Conservation (phyloP, 1,140 invertebrate genomes). For the Psix sp. region DNA sequence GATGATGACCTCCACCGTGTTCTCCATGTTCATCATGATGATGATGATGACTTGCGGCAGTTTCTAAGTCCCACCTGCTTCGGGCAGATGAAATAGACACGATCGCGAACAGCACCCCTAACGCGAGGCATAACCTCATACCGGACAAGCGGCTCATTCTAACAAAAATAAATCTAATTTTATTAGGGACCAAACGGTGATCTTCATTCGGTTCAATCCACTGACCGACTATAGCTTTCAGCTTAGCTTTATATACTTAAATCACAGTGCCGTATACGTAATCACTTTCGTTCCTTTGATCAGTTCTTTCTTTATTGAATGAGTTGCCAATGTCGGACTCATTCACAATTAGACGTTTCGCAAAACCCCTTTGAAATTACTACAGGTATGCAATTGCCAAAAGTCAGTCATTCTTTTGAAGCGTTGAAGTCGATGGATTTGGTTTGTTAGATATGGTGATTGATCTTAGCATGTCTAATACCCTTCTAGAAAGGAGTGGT, state of each 20-base stretch:
- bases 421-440: conserved; percentile 16
- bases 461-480: conserved; percentile 1
- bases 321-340: conserved; percentile 24
- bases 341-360: conserved; percentile 58
- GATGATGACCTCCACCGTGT: conserved; percentile 34
- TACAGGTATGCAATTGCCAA: conserved; percentile 24
- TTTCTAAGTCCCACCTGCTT: conserved; percentile 47
- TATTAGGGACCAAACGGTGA: conserved; percentile 6
- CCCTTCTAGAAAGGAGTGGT: background rate
- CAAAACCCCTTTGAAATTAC: conserved; percentile 54
- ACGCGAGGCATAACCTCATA: conserved; percentile 51
- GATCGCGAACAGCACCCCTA: conserved; percentile 38
- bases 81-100: conserved; percentile 24
- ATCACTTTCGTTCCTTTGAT: conserved; percentile 61
- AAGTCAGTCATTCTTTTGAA: conserved; percentile 21
- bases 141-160: conserved; percentile 35
- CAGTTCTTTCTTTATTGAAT: conserved; percentile 50
- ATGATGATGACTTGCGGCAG: conserved; percentile 54
- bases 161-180: background rate
- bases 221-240: conserved; percentile 39
- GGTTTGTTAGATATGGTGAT: conserved; percentile 14
- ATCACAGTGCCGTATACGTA: conserved; percentile 43
- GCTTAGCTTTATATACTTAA: conserved; percentile 61
- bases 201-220: conserved; percentile 29
- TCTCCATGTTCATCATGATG: conserved; percentile 46